Conservation (phyloP, 2,113 vertebrate genomes). For the Euleptes europaea region DNA sequence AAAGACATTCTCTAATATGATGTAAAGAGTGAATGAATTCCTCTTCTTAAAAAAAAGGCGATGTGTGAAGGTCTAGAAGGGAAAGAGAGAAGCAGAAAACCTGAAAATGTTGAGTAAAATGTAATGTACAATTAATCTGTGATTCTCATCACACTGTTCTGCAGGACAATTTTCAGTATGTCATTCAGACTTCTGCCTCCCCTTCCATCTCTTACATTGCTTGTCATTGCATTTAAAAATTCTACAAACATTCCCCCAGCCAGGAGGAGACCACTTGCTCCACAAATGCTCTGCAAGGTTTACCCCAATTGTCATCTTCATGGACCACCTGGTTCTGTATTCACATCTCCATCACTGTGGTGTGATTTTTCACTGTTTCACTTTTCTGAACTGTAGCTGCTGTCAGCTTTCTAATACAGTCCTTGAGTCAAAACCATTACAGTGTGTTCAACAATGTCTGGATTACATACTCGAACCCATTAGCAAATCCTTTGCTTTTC, state of each 20-base stretch:
- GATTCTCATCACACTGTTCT: neutral
- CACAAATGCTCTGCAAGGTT: neutral
- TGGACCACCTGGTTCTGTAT: neutral
- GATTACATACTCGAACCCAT: neutral
- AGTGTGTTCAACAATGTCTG: neutral
- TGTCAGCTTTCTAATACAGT: neutral
- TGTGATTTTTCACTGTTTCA: too few relatives aligned
- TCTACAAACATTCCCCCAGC: neutral
- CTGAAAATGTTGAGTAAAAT: neutral
- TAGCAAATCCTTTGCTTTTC: neutral
- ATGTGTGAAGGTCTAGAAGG: neutral
- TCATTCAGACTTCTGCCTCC: too few relatives aligned
- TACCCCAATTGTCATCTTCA: neutral
- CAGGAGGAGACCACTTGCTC: neutral
- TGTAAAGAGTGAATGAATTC: neutral
- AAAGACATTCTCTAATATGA: neutral
- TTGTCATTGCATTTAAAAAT: neutral
- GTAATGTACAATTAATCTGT: neutral
- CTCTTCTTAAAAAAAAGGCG: neutral
- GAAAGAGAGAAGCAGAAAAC: neutral
- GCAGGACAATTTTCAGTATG: neutral
- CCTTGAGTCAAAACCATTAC: accelerated
- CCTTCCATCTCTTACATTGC: neutral
- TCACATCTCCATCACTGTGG: too few relatives aligned
- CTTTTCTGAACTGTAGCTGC: neutral